These are phyloP conservation scores for Creontiades dilutus DNA, from an alignment of 2,888 invertebrate species.

Conservation along the genomic window DNA sequence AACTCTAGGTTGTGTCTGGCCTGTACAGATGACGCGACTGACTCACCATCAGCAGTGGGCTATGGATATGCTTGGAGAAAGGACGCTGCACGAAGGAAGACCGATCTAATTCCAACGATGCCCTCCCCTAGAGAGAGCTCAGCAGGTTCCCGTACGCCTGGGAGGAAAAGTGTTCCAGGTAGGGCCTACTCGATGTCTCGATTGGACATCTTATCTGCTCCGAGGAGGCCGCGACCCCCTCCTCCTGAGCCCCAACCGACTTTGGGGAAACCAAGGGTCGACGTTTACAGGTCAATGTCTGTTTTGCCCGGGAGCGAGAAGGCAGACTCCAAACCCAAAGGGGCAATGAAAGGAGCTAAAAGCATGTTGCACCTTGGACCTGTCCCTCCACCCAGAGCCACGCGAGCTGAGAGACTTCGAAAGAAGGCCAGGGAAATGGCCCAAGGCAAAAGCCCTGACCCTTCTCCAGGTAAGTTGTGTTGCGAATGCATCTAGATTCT, in stretches of 20 bases:
- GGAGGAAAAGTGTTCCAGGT: constrained; percentile 82
- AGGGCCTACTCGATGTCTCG: constrained; percentile 97
- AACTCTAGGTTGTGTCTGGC: constrained; percentile 63
- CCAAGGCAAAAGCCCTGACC: constrained; percentile 75
- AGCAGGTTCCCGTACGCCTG: constrained; percentile 47
- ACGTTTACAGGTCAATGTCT: constrained; percentile 72
- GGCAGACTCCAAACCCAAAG: constrained; percentile 56
- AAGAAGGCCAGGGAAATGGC: constrained; percentile 77
- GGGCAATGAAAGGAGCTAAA: constrained; percentile 78
- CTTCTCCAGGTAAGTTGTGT: constrained; percentile 77
- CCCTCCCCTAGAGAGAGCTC: constrained; percentile 81
- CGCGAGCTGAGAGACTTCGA: constrained; percentile 79
- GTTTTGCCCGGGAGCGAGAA: constrained; percentile 62
- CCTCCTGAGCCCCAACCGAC: constrained; percentile 79
- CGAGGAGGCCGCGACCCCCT: constrained; percentile 81
- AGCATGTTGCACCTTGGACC: constrained; percentile 80
- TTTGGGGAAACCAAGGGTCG: constrained; percentile 74
- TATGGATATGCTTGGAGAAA: constrained; percentile 64
- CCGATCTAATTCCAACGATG: constrained; percentile 94
- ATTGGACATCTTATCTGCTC: constrained; percentile 90
- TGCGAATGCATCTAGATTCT: constrained; percentile 17
- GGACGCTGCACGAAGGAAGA: constrained; percentile 81
- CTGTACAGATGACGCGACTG: constrained; percentile 70
- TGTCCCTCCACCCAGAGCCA: constrained; percentile 78
- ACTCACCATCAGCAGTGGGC: constrained; percentile 55